Evolutionary conservation across 2,797 vertebrate genomes (phyloP).

Genomic region (Dipus sagitta): DNA sequence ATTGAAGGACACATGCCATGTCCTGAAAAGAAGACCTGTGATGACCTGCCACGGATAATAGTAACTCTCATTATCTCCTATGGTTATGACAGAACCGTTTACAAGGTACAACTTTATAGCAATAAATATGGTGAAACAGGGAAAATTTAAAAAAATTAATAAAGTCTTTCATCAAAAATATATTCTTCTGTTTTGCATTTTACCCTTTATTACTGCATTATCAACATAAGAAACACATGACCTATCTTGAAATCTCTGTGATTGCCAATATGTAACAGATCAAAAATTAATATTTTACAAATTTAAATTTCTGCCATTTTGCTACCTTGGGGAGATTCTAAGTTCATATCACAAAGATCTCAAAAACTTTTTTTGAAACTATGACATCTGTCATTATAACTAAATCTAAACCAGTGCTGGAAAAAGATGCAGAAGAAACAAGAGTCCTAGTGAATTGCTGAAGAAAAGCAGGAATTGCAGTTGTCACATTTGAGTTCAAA

Average conservation of each 20-base stretch:
- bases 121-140: background rate
- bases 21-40: slow-evolving; percentile 28
- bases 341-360: background rate
- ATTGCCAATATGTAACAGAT: background rate
- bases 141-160: background rate
- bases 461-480: background rate
- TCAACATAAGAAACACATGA: background rate
- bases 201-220: background rate
- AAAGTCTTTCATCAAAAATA: background rate
- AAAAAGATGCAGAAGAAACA: background rate
- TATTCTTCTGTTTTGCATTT: background rate
- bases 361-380: background rate
- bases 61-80: background rate
- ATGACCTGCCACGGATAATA: background rate
- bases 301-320: background rate
- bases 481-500: background rate
- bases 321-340: background rate
- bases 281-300: slow-evolving; percentile 24
- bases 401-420: background rate
- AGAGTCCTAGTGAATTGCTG: background rate
- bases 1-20: background rate
- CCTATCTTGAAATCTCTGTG: background rate
- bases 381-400: background rate
- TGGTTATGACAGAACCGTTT: slow-evolving; percentile 2
- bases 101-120: background rate